Conservation (phyloP, 2,888 invertebrate genomes). For the Zootermopsis nevadensis region DNA sequence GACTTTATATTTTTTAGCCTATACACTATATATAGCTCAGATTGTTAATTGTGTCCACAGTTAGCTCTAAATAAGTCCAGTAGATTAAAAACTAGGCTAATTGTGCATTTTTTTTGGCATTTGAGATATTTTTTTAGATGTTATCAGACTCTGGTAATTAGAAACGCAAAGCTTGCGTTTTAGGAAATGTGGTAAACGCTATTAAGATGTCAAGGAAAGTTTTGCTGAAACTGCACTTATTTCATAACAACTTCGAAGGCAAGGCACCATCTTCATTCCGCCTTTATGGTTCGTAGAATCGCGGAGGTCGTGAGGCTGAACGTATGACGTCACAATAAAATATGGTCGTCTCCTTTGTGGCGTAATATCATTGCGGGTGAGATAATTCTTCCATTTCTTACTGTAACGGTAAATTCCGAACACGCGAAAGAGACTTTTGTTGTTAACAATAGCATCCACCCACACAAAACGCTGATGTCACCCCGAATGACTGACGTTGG, state of each 20-base stretch:
- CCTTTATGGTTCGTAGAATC: conserved; percentile 37
- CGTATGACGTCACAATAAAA: conserved; percentile 40
- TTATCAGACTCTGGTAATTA: conserved; percentile 2
- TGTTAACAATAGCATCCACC: background rate
- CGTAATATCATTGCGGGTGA: conserved; percentile 28
- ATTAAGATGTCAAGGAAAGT: conserved; percentile 29
- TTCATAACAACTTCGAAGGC: conserved; percentile 36
- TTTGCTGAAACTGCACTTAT: background rate
- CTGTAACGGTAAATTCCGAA: conserved; percentile 27
- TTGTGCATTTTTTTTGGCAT: background rate
- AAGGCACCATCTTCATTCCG: conserved; percentile 36
- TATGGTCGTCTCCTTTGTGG: conserved; percentile 25
- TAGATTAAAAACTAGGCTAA: background rate
- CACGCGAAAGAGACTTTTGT: background rate
- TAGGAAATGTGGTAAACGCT: background rate
- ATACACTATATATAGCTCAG: too few relatives aligned
- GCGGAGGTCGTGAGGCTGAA: conserved; percentile 29
- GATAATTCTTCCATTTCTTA: background rate
- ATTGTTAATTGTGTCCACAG: too few relatives aligned
- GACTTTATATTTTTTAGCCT: too few relatives aligned
- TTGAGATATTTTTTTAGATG: background rate
- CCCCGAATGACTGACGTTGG: background rate
- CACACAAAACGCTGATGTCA: background rate
- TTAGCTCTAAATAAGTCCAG: too few relatives aligned
- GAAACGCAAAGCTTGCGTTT: background rate